Evolutionary conservation across 2,113 vertebrate genomes (phyloP).

Genomic region (Gulo gulo): DNA sequence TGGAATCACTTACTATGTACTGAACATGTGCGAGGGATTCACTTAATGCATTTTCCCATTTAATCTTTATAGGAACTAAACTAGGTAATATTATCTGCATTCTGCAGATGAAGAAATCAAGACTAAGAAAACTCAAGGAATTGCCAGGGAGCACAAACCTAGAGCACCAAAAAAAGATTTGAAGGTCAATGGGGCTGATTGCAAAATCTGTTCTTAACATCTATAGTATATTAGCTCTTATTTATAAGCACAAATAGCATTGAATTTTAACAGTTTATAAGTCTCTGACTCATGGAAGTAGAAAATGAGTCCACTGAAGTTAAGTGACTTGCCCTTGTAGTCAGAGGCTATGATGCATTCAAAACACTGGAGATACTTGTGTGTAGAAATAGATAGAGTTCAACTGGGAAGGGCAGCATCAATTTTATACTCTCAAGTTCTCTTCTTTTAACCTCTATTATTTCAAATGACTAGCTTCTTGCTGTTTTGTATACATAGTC

Average conservation of each 20-base stretch:
- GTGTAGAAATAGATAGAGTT: not conserved
- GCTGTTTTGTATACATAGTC: not conserved
- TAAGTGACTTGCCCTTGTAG: not conserved
- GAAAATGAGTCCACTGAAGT: not conserved
- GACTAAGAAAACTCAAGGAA: not conserved
- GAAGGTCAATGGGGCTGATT: accelerated
- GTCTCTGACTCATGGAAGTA: not conserved
- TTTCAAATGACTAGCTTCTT: not conserved
- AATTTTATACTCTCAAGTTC: not conserved
- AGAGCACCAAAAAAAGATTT: not conserved
- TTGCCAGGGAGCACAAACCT: not conserved
- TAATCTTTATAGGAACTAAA: not conserved
- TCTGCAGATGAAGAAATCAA: not conserved
- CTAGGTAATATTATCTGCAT: not conserved
- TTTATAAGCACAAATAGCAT: not conserved
- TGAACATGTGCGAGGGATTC: no score
- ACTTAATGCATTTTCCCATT: not conserved
- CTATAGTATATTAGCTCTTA: not conserved
- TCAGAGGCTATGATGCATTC: not conserved
- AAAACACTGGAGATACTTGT: not conserved
- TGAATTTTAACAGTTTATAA: not conserved
- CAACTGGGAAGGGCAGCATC: accelerated
- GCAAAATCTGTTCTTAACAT: not conserved
- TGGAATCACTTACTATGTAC: not conserved
- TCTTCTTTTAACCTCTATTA: not conserved